Conservation (phyloP, 2,113 vertebrate species). For the Lampris megalopsis region DNA sequence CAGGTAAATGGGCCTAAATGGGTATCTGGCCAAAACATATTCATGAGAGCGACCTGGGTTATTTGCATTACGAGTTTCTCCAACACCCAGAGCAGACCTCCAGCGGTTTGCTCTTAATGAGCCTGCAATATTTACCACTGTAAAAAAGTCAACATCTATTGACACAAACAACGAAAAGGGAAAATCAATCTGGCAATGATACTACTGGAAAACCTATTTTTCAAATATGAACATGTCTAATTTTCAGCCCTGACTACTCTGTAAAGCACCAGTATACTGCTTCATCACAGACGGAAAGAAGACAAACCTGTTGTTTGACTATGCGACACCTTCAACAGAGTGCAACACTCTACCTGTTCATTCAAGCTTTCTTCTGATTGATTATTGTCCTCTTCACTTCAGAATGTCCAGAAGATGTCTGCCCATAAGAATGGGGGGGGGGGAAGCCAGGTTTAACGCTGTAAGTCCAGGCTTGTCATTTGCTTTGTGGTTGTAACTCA, state of each 20-base stretch:
- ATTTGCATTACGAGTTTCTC: too few species aligned
- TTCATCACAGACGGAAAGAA: neutral
- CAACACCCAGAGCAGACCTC: too few species aligned
- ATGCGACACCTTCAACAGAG: neutral
- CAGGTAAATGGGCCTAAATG: too few species aligned
- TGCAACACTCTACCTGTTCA: neutral
- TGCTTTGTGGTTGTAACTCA: conserved; percentile 1
- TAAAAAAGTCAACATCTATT: neutral
- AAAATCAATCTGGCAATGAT: too few species aligned
- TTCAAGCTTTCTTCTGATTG: neutral
- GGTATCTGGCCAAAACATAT: too few species aligned
- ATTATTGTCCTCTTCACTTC: neutral
- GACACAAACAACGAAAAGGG: too few species aligned
- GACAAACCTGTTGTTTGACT: neutral
- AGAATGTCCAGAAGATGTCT: neutral
- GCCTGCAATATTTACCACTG: too few species aligned
- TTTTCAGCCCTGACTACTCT: neutral
- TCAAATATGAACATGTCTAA: neutral
- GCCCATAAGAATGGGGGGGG: neutral
- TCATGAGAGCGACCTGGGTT: too few species aligned
- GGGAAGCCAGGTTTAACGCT: neutral
- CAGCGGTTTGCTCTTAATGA: too few species aligned
- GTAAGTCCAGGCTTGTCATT: conserved; percentile 10
- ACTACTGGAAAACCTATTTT: neutral
- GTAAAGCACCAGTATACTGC: neutral